These are phyloP conservation scores for Charanyca ferruginea DNA, from an alignment of 2,888 invertebrate genomes.

Conservation along the genomic window DNA sequence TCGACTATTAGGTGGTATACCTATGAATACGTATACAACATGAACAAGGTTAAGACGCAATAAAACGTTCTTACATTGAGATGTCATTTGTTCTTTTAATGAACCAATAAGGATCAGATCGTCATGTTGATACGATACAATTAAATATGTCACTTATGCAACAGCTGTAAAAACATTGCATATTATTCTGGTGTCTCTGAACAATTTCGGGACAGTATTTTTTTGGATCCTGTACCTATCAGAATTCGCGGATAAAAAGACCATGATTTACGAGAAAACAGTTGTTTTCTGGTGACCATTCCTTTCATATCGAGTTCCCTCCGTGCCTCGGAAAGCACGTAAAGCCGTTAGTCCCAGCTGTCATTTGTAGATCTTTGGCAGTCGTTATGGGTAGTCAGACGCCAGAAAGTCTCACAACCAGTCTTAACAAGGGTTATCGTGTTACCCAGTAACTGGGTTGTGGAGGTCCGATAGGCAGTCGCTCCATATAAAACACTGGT, in stretches of 20 bases:
- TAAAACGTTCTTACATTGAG: conserved; percentile 29
- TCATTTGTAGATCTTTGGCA: too few species aligned
- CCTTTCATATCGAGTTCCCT: too few species aligned
- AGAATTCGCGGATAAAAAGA: not conserved
- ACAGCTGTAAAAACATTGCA: conserved; percentile 14
- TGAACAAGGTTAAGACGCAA: conserved; percentile 25
- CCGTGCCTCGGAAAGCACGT: too few species aligned
- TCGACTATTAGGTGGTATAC: too few species aligned
- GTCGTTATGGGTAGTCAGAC: too few species aligned
- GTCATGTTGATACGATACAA: conserved; percentile 10
- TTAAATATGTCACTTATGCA: conserved; percentile 5
- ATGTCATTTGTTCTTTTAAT: conserved; percentile 15
- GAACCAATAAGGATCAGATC: not conserved
- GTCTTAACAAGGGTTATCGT: too few species aligned
- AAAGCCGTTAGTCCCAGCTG: too few species aligned
- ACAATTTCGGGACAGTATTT: not conserved
- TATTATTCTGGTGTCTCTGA: conserved; percentile 1
- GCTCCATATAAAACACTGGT: too few species aligned
- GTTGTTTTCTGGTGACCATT: too few species aligned
- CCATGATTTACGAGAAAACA: not conserved
- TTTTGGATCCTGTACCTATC: not conserved
- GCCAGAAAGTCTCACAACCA: too few species aligned
- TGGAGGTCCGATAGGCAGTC: too few species aligned
- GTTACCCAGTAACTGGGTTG: too few species aligned
- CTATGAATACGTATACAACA: not conserved